Conservation (phyloP, 2,113 vertebrate species). For the Talpa occidentalis region DNA sequence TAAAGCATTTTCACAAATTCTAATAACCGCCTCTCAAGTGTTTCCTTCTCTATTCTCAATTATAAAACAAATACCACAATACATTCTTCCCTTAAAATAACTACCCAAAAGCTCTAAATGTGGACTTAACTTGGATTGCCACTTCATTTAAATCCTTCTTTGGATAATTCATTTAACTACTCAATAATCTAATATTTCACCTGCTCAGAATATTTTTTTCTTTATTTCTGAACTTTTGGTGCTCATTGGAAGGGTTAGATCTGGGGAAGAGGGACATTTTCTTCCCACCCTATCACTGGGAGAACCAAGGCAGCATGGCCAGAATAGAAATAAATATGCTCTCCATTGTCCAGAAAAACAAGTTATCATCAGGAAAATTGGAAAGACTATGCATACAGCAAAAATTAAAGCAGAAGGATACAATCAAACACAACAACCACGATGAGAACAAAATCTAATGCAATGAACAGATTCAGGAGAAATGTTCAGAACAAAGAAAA, state of each 20-base stretch:
- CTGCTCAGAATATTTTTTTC: background rate
- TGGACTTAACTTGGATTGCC: background rate
- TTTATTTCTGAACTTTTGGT: background rate
- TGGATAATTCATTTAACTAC: background rate
- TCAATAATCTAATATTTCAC: background rate
- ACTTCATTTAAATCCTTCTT: background rate
- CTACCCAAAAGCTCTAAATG: background rate
- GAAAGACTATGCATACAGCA: background rate
- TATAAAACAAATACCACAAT: background rate
- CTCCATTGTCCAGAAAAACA: background rate
- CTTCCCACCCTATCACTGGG: background rate
- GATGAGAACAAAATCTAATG: background rate
- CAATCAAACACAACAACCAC: background rate
- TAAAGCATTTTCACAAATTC: background rate
- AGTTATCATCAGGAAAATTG: background rate
- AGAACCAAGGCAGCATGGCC: background rate
- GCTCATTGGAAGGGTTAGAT: background rate
- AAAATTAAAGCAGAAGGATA: background rate
- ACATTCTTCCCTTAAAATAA: background rate
- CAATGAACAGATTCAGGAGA: background rate
- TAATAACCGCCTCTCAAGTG: background rate
- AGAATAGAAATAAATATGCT: background rate
- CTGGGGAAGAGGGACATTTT: fast-evolving
- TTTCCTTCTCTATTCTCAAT: background rate
- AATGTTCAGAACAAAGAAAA: background rate